Base-by-base conservation (phyloP, 2,888 invertebrate genomes). In the Himalopsyche tibetana region DNA sequence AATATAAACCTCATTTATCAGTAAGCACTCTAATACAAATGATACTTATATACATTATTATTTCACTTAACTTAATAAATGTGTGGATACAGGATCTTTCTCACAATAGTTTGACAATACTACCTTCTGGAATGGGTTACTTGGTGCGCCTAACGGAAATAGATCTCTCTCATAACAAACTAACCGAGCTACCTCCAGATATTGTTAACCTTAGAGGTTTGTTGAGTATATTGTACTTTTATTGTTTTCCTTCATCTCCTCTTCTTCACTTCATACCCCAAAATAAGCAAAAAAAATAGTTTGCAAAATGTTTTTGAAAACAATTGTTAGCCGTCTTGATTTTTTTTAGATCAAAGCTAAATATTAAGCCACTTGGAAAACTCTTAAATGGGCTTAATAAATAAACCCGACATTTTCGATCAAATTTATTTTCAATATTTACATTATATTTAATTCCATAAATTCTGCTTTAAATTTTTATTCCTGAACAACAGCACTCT, bases 91-190 rank as follows among this genome's bases (percentile, higher is more conserved):
- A 97, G 97, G 96, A 97, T 92, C 91, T 97, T 89, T 96, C 97
- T 55, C 93, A 96, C 92, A 98, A 97, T 92, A 94, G 95, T 90
- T 91, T 98, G 92, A 93, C 93, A 89, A 92, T 91, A 87, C 91
- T 98, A 90, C 97, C 98, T 42, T 93, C 95, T 88, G 97, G 97
- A 90, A 95, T 98, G 93, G 97, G 97, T 89, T 97, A 96, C 92
- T 92, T 97, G 91, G 96, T 97, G 88, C 94, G 97, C 89, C 92
- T 97, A 91, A 94, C 94, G 85, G 94, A 95, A 90, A 92, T 97
- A 89, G 95, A 96, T 91, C 91, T 97, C 87, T 95, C 96, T 89
- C 93, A 96, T 92, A 97, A 97, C 92, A 94, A 95, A 91, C 93
- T 97, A 89, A 93, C 92, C 90, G 95, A 96, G 90, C 91, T 98